A percentile compares a stretch with the other conserved stretches of the same genome.
Conservation (phyloP, 2,888 invertebrate genomes). For the Meiosimyza decipiens region DNA sequence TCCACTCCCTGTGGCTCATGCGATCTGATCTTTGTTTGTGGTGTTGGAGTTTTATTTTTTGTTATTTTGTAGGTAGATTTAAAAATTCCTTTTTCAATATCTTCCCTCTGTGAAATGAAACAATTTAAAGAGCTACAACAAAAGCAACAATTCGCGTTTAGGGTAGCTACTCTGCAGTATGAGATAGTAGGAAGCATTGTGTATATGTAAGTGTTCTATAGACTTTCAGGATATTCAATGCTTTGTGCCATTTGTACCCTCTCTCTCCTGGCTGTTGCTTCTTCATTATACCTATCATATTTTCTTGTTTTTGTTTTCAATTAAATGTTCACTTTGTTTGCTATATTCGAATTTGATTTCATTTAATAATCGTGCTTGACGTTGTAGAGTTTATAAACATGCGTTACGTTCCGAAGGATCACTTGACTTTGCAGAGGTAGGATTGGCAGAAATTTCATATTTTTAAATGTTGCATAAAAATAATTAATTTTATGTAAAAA, state of each 20-base stretch:
- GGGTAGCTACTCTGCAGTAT: neutral
- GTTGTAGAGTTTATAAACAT: too few relatives aligned
- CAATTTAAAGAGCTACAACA: slow-evolving; percentile 1
- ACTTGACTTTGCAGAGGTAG: too few relatives aligned
- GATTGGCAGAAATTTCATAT: too few relatives aligned
- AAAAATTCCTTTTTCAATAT: neutral
- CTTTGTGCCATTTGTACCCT: slow-evolving; percentile 10
- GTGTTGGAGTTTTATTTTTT: neutral
- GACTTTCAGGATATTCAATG: slow-evolving; percentile 23
- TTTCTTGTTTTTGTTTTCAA: neutral
- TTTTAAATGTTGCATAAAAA: too few relatives aligned
- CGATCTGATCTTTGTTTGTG: slow-evolving; percentile 4
- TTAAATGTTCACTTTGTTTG: too few relatives aligned
- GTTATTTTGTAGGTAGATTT: neutral
- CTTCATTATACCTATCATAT: neutral
- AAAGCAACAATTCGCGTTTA: neutral
- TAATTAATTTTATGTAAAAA: too few relatives aligned
- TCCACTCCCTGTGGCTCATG: slow-evolving; percentile 12
- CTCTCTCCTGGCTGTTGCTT: neutral
- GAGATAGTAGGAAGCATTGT: neutral
- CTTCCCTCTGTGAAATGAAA: slow-evolving; percentile 1
- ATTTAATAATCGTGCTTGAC: too few relatives aligned
- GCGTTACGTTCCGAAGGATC: too few relatives aligned
- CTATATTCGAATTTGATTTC: too few relatives aligned
- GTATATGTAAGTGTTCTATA: neutral